A percentile compares a stretch with the other conserved stretches of the same genome.
phyloP scores from a whole-genome alignment of 2,888 invertebrate genomes.

The Pandemis cinnamomeana region DNA sequence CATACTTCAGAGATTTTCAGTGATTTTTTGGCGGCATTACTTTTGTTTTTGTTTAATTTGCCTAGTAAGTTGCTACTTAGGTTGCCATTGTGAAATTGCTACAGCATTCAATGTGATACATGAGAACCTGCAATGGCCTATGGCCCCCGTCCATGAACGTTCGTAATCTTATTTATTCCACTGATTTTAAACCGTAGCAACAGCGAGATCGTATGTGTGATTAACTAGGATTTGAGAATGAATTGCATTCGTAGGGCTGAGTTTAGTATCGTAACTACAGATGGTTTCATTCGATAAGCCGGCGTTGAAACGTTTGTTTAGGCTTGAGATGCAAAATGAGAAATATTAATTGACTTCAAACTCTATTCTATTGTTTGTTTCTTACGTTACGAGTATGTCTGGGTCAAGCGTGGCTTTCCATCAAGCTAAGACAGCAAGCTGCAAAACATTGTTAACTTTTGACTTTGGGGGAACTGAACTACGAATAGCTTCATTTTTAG shows the following conservation, averaged over 20 bases:
- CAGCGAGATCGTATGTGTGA: constrained; percentile 35
- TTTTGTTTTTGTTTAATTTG: too few species aligned
- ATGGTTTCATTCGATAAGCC: constrained; percentile 33
- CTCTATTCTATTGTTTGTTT: background rate
- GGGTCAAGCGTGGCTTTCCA: background rate
- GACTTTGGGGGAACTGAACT: too few species aligned
- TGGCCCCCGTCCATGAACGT: background rate
- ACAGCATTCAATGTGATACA: background rate
- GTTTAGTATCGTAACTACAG: constrained; percentile 30
- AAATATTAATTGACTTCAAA: constrained; percentile 7
- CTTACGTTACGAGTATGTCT: background rate
- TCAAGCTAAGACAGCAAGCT: background rate
- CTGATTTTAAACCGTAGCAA: constrained; percentile 26
- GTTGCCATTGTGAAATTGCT: background rate
- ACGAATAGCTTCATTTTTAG: too few species aligned
- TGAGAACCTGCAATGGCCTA: constrained; percentile 6
- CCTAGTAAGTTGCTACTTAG: too few species aligned
- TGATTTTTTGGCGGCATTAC: too few species aligned
- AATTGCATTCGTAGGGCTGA: constrained; percentile 30
- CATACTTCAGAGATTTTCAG: too few species aligned
- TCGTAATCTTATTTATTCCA: constrained; percentile 14
- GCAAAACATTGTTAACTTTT: too few species aligned
- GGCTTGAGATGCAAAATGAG: background rate
- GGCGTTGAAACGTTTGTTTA: constrained; percentile 22
- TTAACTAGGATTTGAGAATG: constrained; percentile 27